Evolutionary conservation across 2,888 invertebrate species (phyloP).

Genomic region (Seira musarum): DNA sequence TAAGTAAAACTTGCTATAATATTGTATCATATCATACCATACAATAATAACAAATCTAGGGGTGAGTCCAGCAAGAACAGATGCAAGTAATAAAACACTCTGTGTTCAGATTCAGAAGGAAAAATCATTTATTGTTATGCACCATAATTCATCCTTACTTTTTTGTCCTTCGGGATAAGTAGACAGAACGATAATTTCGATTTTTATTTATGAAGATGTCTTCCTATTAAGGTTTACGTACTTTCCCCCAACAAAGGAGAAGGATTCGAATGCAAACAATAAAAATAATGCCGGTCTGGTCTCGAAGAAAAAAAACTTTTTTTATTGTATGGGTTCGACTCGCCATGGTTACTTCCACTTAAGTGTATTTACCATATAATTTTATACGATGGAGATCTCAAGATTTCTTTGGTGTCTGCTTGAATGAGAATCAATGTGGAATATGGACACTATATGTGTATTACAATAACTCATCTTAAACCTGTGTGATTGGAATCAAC

Average conservation of each 20-base stretch:
- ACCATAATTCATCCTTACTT: constrained; percentile 26
- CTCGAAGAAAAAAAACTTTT: not conserved
- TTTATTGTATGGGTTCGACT: constrained; percentile 12
- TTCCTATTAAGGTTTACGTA: constrained; percentile 16
- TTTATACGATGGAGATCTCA: too few species aligned
- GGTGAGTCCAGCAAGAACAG: constrained; percentile 15
- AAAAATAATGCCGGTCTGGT: constrained; percentile 12
- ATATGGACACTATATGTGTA: too few species aligned
- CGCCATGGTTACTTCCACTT: too few species aligned
- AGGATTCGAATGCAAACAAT: constrained; percentile 9
- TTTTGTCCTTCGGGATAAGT: constrained; percentile 31
- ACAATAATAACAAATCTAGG: too few species aligned
- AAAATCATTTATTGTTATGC: constrained; percentile 29
- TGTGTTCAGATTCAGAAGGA: not conserved
- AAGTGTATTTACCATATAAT: too few species aligned
- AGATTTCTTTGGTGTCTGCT: too few species aligned
- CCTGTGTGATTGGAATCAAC: too few species aligned
- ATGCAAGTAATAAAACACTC: constrained; percentile 17
- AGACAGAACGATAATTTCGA: constrained; percentile 26
- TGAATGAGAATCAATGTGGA: too few species aligned
- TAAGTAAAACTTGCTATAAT: too few species aligned
- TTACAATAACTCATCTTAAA: too few species aligned
- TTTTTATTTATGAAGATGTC: constrained; percentile 27
- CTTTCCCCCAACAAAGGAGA: not conserved
- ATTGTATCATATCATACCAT: too few species aligned